A percentile compares a stretch with the other conserved stretches of the same genome.
Evolutionary conservation across 2,113 vertebrate species (phyloP).

Genomic region (Menidia beryllina): DNA sequence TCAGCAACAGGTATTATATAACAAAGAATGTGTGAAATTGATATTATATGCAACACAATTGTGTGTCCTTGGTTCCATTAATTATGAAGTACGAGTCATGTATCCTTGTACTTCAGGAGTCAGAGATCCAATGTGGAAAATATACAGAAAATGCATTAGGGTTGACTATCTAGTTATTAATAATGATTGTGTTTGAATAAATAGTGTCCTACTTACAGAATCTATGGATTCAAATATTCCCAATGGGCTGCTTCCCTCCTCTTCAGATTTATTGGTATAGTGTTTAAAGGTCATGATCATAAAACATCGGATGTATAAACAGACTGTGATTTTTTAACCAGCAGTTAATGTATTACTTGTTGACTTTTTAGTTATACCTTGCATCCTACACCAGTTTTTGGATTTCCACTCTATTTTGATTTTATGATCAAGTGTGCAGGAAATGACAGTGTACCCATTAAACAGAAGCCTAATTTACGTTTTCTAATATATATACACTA

Average conservation of each 20-base stretch:
- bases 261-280: constrained; percentile 82
- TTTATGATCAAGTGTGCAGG: constrained; percentile 29
- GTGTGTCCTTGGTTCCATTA: not conserved
- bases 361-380: constrained; percentile 56
- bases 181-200: constrained; percentile 83
- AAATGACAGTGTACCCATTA: constrained; percentile 25
- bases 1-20: not conserved
- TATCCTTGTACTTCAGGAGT: constrained; percentile 35
- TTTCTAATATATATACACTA: constrained; percentile 13
- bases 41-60: too few relatives aligned
- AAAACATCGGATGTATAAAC: constrained; percentile 84
- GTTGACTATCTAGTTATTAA: constrained; percentile 83
- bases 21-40: too few relatives aligned
- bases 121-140: constrained; percentile 65
- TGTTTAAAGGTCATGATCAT: constrained; percentile 85
- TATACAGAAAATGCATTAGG: constrained; percentile 83
- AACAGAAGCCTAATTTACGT: constrained; percentile 31
- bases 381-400: constrained; percentile 36
- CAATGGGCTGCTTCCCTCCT: constrained; percentile 75
- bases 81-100: too few relatives aligned
- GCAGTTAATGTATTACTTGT: constrained; percentile 71
- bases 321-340: constrained; percentile 73
- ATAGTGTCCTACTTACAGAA: constrained; percentile 84
- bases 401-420: constrained; percentile 51
- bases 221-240: constrained; percentile 85